A percentile compares a stretch with the other conserved stretches of the same genome.
phyloP scores from a whole-genome alignment of 2,113 vertebrate species.

The Numida meleagris region DNA sequence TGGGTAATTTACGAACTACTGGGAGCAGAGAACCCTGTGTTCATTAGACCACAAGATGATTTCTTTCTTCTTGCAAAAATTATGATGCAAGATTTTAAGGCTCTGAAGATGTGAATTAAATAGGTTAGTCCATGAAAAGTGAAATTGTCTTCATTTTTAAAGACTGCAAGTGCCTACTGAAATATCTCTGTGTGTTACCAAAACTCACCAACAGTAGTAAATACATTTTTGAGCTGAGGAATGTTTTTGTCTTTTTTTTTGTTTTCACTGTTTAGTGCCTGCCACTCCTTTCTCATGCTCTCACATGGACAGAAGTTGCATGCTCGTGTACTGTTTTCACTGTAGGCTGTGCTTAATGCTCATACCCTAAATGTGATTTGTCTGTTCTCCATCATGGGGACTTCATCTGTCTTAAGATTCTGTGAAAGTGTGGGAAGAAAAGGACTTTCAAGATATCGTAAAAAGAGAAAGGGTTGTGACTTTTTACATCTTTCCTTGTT shows the following conservation, averaged over 20 bases:
- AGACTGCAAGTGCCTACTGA: neutral
- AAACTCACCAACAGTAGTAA: neutral
- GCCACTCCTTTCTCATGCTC: neutral
- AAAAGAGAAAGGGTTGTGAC: neutral
- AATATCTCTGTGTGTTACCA: neutral
- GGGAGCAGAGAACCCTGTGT: neutral
- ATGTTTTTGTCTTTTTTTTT: neutral
- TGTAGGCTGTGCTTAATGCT: neutral
- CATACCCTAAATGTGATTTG: neutral
- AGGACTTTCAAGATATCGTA: neutral
- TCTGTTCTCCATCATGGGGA: neutral
- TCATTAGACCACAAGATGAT: neutral
- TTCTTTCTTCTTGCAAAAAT: neutral
- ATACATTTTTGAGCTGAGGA: neutral
- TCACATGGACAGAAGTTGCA: neutral
- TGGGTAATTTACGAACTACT: neutral
- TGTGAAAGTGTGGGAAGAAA: neutral
- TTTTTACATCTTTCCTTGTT: neutral
- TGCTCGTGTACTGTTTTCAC: neutral
- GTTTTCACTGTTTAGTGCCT: neutral
- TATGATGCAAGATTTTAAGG: neutral
- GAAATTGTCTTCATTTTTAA: neutral
- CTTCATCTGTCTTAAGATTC: neutral
- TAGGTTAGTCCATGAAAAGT: neutral
- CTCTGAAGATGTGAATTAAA: neutral